A percentile compares a stretch with the other conserved stretches of the same genome.
Evolutionary conservation across 2,797 vertebrate species (phyloP).

Genomic region (Anguilla obscura): DNA sequence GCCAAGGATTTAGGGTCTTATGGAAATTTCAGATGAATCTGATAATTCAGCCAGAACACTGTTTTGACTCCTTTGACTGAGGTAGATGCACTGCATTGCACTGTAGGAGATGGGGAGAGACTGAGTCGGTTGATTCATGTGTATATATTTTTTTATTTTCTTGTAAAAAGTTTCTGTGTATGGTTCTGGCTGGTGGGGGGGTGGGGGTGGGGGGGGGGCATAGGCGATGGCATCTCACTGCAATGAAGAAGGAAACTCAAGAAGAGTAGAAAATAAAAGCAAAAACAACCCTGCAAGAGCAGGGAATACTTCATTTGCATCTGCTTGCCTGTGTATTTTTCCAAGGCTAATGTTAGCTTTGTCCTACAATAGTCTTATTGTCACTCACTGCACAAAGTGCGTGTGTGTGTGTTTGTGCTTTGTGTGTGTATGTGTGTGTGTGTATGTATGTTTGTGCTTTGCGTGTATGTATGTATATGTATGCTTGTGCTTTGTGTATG

Average conservation of each 20-base stretch:
- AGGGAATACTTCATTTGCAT: neutral
- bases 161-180: neutral
- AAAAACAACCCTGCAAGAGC: neutral
- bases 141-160: neutral
- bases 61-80: neutral
- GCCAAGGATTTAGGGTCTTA: neutral
- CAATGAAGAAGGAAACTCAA: neutral
- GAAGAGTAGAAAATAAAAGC: neutral
- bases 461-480: slow-evolving; percentile 18
- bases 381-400: neutral
- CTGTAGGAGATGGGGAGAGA: neutral
- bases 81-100: neutral
- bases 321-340: neutral
- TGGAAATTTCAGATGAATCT: neutral
- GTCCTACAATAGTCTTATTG: neutral
- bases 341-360: neutral
- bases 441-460: neutral
- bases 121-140: neutral
- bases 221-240: neutral
- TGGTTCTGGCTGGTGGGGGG: neutral
- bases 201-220: neutral
- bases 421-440: neutral
- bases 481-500: neutral
- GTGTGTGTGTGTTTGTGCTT: neutral
- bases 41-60: neutral